These are phyloP conservation scores for Pocillopora damicornis DNA, from an alignment of 64 coral and sea anemone species.

Conservation along the genomic window DNA sequence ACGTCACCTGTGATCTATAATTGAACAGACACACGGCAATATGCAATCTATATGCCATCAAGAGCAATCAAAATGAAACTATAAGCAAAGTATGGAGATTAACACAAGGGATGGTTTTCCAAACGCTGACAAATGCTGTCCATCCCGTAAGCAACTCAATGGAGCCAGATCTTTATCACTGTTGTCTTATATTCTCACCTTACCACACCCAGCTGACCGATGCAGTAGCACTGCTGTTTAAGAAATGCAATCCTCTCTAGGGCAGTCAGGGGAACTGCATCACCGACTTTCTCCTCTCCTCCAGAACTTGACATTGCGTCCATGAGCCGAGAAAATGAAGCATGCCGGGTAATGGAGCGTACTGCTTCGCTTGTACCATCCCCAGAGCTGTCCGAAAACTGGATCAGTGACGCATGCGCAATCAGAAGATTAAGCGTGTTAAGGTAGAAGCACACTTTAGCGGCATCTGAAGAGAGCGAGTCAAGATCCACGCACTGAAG, in stretches of 20 bases:
- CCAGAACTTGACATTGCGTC: conserved; percentile 30
- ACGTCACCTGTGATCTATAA: too few relatives aligned
- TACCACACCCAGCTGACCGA: conserved; percentile 80
- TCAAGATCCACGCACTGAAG: conserved; percentile 77
- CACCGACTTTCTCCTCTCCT: conserved; percentile 24
- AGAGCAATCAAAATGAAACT: too few relatives aligned
- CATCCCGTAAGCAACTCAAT: too few relatives aligned
- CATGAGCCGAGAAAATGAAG: conserved; percentile 33
- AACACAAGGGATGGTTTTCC: too few relatives aligned
- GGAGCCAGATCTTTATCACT: too few relatives aligned
- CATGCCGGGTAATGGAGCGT: conserved; percentile 36
- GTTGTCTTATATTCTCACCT: conserved; percentile 41
- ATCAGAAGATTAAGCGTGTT: conserved; percentile 88
- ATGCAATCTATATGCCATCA: too few relatives aligned
- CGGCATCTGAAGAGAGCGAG: conserved; percentile 45
- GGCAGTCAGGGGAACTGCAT: conserved; percentile 42
- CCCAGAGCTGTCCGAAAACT: conserved; percentile 23
- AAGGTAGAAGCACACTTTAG: conserved; percentile 81
- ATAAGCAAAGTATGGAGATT: too few relatives aligned
- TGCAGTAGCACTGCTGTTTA: conserved; percentile 78
- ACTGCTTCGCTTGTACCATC: conserved; percentile 32
- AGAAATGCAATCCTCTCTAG: conserved; percentile 77
- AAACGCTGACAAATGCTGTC: too few relatives aligned
- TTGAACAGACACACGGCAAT: too few relatives aligned
- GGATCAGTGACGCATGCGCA: conserved; percentile 67